A percentile compares a stretch with the other conserved stretches of the same genome.
Conservation (phyloP, 2,797 vertebrate species). For the Tokudaia muenninki region DNA sequence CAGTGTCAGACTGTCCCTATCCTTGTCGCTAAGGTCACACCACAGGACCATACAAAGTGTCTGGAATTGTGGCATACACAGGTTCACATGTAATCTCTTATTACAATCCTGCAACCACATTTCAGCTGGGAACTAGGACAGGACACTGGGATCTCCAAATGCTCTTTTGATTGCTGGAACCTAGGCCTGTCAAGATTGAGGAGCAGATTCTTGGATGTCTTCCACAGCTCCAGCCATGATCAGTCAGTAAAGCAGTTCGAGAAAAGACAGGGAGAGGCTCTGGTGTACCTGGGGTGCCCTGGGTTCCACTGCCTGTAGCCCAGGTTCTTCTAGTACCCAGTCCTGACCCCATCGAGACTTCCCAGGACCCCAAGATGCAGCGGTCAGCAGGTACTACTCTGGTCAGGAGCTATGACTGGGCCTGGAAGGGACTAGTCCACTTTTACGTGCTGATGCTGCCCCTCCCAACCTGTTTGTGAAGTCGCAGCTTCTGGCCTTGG, state of each 20-base stretch:
- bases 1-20: neutral
- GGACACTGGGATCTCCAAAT: too few relatives aligned
- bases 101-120: neutral
- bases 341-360: neutral
- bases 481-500: constrained; percentile 91
- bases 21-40: neutral
- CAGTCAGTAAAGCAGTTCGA: neutral
- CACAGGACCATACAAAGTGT: neutral
- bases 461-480: constrained; percentile 90
- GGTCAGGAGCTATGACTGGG: neutral
- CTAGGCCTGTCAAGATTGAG: neutral
- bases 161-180: neutral
- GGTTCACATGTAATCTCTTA: neutral
- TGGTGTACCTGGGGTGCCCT: too few relatives aligned
- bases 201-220: neutral
- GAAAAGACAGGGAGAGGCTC: neutral
- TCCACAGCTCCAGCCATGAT: neutral
- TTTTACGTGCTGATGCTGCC: neutral
- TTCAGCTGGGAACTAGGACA: neutral
- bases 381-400: neutral
- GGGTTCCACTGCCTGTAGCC: neutral
- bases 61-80: neutral
- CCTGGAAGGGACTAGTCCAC: neutral
- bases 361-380: neutral
- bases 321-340: neutral